These are phyloP conservation scores for Chelonoidis abingdonii DNA, from an alignment of 2,113 vertebrate species.

Conservation along the genomic window DNA sequence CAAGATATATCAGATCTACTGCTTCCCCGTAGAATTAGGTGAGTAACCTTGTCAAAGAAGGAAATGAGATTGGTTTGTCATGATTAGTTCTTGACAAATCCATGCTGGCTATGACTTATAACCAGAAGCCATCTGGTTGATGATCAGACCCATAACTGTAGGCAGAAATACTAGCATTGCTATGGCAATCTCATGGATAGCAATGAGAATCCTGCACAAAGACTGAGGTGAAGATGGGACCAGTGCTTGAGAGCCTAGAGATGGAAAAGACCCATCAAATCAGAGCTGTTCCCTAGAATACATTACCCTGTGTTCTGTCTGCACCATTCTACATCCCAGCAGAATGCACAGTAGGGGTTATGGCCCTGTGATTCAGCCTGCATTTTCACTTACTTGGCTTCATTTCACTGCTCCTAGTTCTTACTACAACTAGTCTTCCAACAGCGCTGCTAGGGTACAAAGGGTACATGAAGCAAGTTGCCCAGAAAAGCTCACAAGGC, in stretches of 20 bases:
- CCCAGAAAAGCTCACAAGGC: neutral
- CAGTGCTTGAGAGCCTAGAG: neutral
- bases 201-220: neutral
- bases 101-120: neutral
- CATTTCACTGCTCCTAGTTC: neutral
- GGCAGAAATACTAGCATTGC: neutral
- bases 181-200: neutral
- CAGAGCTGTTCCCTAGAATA: neutral
- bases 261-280: neutral
- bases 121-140: neutral
- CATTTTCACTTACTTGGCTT: neutral
- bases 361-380: neutral
- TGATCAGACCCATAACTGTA: neutral
- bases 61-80: neutral
- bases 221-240: neutral
- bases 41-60: neutral
- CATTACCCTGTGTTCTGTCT: neutral
- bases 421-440: neutral
- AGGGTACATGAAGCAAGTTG: neutral
- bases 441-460: neutral
- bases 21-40: neutral
- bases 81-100: neutral
- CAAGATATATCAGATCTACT: neutral
- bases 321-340: neutral
- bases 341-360: neutral